phyloP scores from a whole-genome alignment of 2,797 vertebrate genomes.

The Danio choprae region DNA sequence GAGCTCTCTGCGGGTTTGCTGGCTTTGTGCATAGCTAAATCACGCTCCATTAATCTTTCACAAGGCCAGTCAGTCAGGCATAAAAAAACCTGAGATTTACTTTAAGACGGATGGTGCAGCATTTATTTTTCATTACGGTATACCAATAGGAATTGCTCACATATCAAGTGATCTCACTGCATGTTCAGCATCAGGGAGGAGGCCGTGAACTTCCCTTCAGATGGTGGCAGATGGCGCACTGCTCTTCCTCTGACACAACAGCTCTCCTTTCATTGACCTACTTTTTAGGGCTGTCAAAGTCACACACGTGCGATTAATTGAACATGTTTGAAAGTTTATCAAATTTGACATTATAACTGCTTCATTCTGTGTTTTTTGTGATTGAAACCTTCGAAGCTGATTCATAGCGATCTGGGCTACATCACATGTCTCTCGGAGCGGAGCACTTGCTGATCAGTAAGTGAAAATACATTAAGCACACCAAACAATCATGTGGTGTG shows the following conservation, averaged over 20 bases:
- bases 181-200: background rate
- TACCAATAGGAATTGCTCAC: slow-evolving; percentile 25
- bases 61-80: slow-evolving; percentile 18
- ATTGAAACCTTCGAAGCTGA: background rate
- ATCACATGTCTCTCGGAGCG: background rate
- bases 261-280: slow-evolving; percentile 21
- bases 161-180: slow-evolving; percentile 1
- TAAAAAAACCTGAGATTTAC: slow-evolving; percentile 7
- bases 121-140: slow-evolving; percentile 37
- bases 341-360: slow-evolving; percentile 3
- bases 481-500: too few relatives aligned
- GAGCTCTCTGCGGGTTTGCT: slow-evolving; percentile 8
- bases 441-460: background rate
- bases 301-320: background rate
- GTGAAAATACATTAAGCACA: background rate
- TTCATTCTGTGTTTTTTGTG: background rate
- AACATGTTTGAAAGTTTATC: background rate
- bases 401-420: background rate
- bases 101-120: slow-evolving; percentile 12
- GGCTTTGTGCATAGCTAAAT: slow-evolving; percentile 28
- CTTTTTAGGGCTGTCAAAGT: slow-evolving; percentile 19
- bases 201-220: slow-evolving; percentile 12
- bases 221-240: background rate
- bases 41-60: slow-evolving; percentile 30
- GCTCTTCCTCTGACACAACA: background rate